Evolutionary conservation across 2,797 vertebrate species (phyloP), one percentile per base, ranked within the genome.

Genomic region (Telmatherina bonti): DNA sequence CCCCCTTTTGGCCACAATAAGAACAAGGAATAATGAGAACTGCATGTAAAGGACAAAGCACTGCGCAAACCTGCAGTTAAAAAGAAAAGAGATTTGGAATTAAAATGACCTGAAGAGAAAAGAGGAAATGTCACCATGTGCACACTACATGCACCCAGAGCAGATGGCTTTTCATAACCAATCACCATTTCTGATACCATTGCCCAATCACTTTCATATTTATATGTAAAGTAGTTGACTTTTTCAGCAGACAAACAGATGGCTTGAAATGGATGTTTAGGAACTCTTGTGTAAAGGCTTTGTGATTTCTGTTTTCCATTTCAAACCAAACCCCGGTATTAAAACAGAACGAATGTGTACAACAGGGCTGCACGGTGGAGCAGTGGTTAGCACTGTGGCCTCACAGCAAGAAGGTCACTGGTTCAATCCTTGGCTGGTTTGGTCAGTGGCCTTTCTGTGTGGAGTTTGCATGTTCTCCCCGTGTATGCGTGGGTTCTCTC

Each of bases 111-210:
- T 72, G 69, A 74, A 71, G 64, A 36, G 79, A 49, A 59, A 30
- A 58, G 47, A 70, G 51, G 56, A 68, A 74, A 73, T 20, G 38
- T 62, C 45, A 51, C 26, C 29, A 15, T 67, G 61, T 58, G 47
- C 56, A 41, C 31, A 59, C 61, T 60, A 6, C 33, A 7, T 67
- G 63, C 67, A 62, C 45, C 64, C 69, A 60, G 49, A 89, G 78
- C 89, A 92, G 90, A 90, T 88, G 91, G 87, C 45, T 43, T 87
- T 84, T 85, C 76, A 87, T 81, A 87, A 82, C 73, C 81, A 89
- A 89, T 90, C 80, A 88, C 78, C 75, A 73, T 88, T 82, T 82
- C 58, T 82, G 57, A 82, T 72, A 85, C 76, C 88, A 85, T 79
- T 80, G 67, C 65, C 81, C 81, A 85, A 82, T 91, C 85, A 79